Conservation (phyloP, 2,113 vertebrate genomes). For the Ptychochromis oligacanthus region DNA sequence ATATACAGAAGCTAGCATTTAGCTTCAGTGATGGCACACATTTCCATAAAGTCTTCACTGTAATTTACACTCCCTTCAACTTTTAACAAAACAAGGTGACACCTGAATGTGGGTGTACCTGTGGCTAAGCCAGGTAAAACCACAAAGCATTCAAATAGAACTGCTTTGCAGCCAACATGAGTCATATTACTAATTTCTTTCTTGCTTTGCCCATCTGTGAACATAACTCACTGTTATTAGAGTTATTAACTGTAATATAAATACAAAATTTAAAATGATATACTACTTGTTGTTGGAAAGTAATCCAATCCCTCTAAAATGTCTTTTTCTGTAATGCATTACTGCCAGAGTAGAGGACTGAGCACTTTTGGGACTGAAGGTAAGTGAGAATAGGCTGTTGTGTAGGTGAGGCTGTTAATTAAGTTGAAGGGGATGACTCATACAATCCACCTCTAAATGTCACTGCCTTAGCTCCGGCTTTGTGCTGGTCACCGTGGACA, state of each 20-base stretch:
- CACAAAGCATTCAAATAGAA: not conserved
- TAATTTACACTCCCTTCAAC: not conserved
- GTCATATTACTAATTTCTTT: not conserved
- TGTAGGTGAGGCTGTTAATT: conserved; percentile 46
- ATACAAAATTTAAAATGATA: not conserved
- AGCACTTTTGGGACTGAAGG: not conserved
- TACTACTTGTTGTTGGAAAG: not conserved
- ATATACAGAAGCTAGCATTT: not conserved
- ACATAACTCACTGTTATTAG: not conserved
- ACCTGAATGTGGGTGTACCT: conserved; percentile 1
- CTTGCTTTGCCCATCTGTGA: not conserved
- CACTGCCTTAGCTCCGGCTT: conserved; percentile 29
- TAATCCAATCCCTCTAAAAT: not conserved
- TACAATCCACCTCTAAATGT: conserved; percentile 48
- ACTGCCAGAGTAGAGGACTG: not conserved
- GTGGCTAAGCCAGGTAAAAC: not conserved
- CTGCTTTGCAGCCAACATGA: not conserved
- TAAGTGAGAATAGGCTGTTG: not conserved
- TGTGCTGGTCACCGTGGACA: conserved; percentile 32
- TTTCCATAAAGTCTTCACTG: not conserved
- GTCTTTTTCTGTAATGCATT: not conserved
- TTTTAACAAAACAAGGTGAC: not conserved
- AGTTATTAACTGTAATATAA: not conserved
- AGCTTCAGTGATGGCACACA: not conserved
- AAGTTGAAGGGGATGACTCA: conserved; percentile 57